Evolutionary conservation across 1,140 invertebrate genomes (phyloP).

Genomic region (Asobara japonica): DNA sequence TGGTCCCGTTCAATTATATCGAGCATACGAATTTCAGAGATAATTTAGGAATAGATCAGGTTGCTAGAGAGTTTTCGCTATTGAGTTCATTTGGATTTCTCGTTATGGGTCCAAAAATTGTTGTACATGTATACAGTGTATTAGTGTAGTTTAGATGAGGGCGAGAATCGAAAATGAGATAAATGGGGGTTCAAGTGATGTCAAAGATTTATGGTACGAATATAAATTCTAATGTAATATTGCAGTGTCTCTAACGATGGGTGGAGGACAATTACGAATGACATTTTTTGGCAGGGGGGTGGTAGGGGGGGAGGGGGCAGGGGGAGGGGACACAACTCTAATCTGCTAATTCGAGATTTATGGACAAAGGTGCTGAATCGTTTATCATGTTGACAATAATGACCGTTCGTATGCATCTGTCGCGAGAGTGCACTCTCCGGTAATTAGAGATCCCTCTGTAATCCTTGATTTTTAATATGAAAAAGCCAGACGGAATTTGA

Average conservation of each 20-base stretch:
- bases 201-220: conserved; percentile 27
- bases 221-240: conserved; percentile 2
- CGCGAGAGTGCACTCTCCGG: conserved; percentile 43
- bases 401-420: conserved; percentile 54
- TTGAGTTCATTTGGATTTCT: conserved; percentile 58
- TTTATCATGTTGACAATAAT: conserved; percentile 57
- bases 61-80: too few species aligned
- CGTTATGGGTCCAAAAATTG: conserved; percentile 60
- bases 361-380: conserved; percentile 19
- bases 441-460: conserved; percentile 31
- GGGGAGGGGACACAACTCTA: background rate
- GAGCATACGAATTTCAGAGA: conserved; percentile 18
- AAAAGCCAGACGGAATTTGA: conserved; percentile 19
- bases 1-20: conserved; percentile 13
- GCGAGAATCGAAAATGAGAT: conserved; percentile 34
- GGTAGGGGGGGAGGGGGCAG: too few species aligned
- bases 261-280: background rate
- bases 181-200: background rate
- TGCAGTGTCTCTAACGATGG: background rate
- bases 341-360: conserved; percentile 2
- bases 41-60: background rate
- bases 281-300: background rate
- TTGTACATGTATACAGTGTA: conserved; percentile 46
- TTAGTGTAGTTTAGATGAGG: conserved; percentile 13
- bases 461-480: conserved; percentile 3